Conservation (phyloP, 2,797 vertebrate species). For the Vespertilio murinus region DNA sequence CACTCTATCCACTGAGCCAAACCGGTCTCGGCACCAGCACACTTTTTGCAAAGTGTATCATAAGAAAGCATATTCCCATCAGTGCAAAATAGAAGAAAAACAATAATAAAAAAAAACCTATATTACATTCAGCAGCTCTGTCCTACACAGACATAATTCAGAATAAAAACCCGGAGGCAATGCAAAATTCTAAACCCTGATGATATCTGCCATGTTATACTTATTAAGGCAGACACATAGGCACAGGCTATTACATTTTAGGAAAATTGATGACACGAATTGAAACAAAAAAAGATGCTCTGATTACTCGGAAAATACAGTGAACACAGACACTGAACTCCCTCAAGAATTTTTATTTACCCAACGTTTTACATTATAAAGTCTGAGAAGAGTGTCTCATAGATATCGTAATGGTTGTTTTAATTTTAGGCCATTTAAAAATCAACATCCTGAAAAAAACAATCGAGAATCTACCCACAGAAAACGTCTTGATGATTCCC, state of each 20-base stretch:
- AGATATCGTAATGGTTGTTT: not conserved
- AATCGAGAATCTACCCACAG: not conserved
- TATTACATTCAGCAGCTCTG: not conserved
- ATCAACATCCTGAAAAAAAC: constrained; percentile 44
- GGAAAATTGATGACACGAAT: constrained; percentile 27
- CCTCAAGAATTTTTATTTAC: constrained; percentile 4
- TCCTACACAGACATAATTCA: constrained; percentile 9
- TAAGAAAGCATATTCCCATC: not conserved
- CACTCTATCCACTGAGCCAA: too few relatives aligned
- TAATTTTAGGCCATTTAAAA: constrained; percentile 42
- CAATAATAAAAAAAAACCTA: not conserved
- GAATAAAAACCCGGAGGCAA: constrained; percentile 10
- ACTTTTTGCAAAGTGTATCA: not conserved
- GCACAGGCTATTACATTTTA: constrained; percentile 9
- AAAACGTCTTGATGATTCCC: not conserved
- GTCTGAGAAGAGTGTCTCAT: not conserved
- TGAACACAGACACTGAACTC: not conserved
- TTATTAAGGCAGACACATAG: not conserved
- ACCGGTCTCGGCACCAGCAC: not conserved
- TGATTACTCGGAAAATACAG: constrained; percentile 36
- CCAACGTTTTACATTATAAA: constrained; percentile 6
- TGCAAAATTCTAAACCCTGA: constrained; percentile 17
- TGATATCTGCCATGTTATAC: not conserved
- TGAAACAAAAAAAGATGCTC: constrained; percentile 30
- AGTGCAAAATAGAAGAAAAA: not conserved